Conservation (phyloP, 2,797 vertebrate genomes). For the Xiphophorus birchmanni region DNA sequence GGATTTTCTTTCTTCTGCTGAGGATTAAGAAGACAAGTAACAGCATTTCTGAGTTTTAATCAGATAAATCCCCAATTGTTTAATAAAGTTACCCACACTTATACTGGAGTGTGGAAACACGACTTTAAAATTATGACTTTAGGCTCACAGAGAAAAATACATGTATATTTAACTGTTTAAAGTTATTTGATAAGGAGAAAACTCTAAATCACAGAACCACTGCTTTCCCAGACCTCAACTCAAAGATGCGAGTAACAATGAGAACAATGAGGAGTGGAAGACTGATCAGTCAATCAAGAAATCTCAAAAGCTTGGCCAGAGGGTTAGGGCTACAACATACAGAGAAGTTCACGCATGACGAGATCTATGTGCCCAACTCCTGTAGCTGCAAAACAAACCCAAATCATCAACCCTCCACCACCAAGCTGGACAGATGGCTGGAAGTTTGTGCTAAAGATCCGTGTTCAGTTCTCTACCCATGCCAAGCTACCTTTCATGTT, state of each 20-base stretch:
- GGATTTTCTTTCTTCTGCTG: constrained; percentile 3
- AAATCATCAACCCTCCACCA: background rate
- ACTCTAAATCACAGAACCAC: background rate
- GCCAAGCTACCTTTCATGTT: background rate
- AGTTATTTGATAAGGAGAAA: background rate
- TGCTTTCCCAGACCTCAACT: background rate
- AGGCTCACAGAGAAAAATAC: background rate
- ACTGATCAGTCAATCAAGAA: background rate
- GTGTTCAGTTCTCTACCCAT: background rate
- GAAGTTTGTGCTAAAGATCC: background rate
- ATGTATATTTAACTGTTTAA: background rate
- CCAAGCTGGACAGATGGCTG: background rate
- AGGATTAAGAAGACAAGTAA: constrained; percentile 10
- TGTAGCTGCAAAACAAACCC: background rate
- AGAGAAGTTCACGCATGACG: background rate
- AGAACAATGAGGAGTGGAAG: background rate
- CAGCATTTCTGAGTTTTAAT: background rate
- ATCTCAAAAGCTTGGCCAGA: too few species aligned
- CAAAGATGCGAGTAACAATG: too few species aligned
- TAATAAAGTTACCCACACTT: background rate
- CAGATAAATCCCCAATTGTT: constrained; percentile 1
- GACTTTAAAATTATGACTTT: background rate
- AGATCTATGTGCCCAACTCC: background rate
- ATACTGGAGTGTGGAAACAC: background rate
- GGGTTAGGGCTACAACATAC: too few species aligned